Conservation (phyloP, 1,140 invertebrate genomes). For the Diprion similis region DNA sequence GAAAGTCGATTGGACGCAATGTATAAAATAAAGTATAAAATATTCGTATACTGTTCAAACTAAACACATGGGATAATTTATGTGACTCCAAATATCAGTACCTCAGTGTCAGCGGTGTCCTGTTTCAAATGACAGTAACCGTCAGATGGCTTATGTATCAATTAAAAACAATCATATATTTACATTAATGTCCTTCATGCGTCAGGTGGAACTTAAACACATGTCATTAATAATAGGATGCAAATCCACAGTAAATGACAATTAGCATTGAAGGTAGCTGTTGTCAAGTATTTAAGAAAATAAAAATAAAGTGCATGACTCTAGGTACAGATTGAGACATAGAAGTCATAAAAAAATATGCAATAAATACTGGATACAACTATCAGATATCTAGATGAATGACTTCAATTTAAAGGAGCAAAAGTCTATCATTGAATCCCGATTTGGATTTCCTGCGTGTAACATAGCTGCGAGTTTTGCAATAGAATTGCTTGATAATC, state of each 20-base stretch:
- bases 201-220: neutral
- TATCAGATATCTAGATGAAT: neutral
- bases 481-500: neutral
- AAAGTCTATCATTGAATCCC: neutral
- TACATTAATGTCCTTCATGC: neutral
- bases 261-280: neutral
- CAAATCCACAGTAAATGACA: neutral
- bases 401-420: neutral
- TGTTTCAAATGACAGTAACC: neutral
- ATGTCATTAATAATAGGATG: neutral
- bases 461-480: no score
- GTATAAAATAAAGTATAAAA: neutral
- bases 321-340: neutral
- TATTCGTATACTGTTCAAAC: conserved; percentile 3
- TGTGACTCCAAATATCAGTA: neutral
- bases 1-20: neutral
- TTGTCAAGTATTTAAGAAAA: neutral
- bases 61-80: neutral
- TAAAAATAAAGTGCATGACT: neutral
- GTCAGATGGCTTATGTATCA: neutral
- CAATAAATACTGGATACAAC: neutral
- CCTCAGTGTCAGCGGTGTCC: neutral
- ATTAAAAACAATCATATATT: neutral
- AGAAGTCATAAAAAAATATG: neutral
- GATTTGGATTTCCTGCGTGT: neutral